These are phyloP conservation scores for Petrocephalus sullivani DNA, from an alignment of 2,797 vertebrate genomes.

Conservation along the genomic window DNA sequence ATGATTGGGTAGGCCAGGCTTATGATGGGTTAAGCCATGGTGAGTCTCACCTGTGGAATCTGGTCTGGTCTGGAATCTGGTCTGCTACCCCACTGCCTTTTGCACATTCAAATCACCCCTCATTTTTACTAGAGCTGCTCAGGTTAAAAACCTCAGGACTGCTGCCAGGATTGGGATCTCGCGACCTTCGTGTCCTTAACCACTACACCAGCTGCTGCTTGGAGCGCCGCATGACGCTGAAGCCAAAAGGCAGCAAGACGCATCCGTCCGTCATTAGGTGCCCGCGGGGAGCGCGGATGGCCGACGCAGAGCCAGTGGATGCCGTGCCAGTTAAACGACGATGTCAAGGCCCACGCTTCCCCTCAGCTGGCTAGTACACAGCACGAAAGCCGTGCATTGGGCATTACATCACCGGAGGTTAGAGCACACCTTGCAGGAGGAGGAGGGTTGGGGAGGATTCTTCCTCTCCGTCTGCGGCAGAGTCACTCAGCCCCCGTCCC, in stretches of 20 bases:
- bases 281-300: background rate
- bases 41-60: background rate
- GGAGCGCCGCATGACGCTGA: background rate
- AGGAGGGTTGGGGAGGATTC: background rate
- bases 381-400: background rate
- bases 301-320: background rate
- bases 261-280: background rate
- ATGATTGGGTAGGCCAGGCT: background rate
- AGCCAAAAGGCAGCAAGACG: background rate
- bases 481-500: background rate
- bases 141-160: background rate
- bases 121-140: background rate
- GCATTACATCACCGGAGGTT: background rate
- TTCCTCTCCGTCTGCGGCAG: background rate
- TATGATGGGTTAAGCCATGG: background rate
- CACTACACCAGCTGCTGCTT: background rate
- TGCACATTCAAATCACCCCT: background rate
- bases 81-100: background rate
- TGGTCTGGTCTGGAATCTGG: too few species aligned
- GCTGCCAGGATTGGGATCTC: background rate
- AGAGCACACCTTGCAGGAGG: background rate
- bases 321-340: background rate
- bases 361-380: too few species aligned
- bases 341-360: background rate
- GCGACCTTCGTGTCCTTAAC: background rate